Evolutionary conservation across 2,888 invertebrate species (phyloP), one percentile per base, ranked within the genome.

Genomic region (Cerastis rubricosa): DNA sequence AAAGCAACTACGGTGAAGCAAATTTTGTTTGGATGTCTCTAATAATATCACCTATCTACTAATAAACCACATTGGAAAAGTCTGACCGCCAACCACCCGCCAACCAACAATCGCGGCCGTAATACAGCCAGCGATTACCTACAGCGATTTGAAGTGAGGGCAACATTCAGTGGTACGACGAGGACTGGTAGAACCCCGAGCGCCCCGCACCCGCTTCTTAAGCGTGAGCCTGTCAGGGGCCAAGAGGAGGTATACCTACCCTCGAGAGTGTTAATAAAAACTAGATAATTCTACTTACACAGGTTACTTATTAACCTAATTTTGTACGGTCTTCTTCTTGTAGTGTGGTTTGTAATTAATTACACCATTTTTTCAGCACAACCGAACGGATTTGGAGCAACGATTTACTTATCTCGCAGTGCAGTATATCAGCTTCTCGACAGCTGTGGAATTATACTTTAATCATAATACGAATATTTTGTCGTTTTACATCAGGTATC

Each of bases 301-400:
- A 57, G 25, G 57, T 25, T 14, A 57, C n/a, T 4, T n/a, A 11
- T 12, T n/a, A 12, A 54, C n/a, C 12, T n/a, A 12, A 25, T 57
- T 57, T 57, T 25, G 7, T 25, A 25, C 25, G 25, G 14, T 14
- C 57, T 57, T 57, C 14, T 2, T 25, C 14, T 1, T 14, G 12
- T n/a, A 25, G 11, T 45, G 12, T 3, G 5, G n/a, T 57, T 6
- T 3, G 0, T 54, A 54, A 14, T 57, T 57, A 25, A 57, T 57
- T 57, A 25, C 57, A 57, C 19, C 9, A 9, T 40, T 64, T 64
- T 43, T 64, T 25, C 43, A 64, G 43, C 64, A 43, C 64, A 25
- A 43, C n/a, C n/a, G 14, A n/a, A n/a, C 72, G n/a, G 25, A 66
- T 65, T 49, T 71, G 51, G 71, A 71, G 65, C 43, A 71, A 43